Evolutionary conservation across 2,113 vertebrate genomes (phyloP), one percentile per base, ranked within the genome.

Genomic region (Engystomops pustulosus): DNA sequence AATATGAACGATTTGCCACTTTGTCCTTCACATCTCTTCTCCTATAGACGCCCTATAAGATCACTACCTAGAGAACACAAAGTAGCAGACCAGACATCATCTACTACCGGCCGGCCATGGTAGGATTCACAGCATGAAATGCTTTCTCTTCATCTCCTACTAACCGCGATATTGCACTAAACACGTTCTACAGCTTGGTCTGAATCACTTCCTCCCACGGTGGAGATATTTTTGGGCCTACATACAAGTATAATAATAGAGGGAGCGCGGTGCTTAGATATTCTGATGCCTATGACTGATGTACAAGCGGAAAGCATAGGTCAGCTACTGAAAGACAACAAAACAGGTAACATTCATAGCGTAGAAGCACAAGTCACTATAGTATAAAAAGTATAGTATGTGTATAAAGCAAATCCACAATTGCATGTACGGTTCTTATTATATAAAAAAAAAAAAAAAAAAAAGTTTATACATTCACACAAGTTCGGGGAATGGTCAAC

Each of bases 201-300:
- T 83, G 71, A 83, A 76, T 83, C 55, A 83, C 18, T 83, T n/a
- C 71, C 81, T 76, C 71, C 71, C 81, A 83, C 81, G 30, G 53
- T 44, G 38, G 0, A 20, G 71, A 76, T 83, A 83, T 76, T 76
- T 83, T 76, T 51, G 49, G 74, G 60, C 32, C 74, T 68, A 55
- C 45, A 77, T 68, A 36, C 32, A 69, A 78, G 62, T 55, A 44
- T 25, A 78, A 45, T 45, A 78, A 78, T 78, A 69, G 34, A 84
- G 71, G 44, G 44, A 58, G 81, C 58, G 34, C 58, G 78, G 23
- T 23, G 62, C 74, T 69, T 55, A 36, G 41, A 62, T 34, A 32
- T 27, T 44, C 14, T 51, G 17, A 55, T 78, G 74, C 44, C 32
- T 49, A 74, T 12, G 53, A 65, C 23, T 47, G 45, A 79, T 67